Conservation (phyloP, 2,797 vertebrate genomes). For the Manis crassicaudata region DNA sequence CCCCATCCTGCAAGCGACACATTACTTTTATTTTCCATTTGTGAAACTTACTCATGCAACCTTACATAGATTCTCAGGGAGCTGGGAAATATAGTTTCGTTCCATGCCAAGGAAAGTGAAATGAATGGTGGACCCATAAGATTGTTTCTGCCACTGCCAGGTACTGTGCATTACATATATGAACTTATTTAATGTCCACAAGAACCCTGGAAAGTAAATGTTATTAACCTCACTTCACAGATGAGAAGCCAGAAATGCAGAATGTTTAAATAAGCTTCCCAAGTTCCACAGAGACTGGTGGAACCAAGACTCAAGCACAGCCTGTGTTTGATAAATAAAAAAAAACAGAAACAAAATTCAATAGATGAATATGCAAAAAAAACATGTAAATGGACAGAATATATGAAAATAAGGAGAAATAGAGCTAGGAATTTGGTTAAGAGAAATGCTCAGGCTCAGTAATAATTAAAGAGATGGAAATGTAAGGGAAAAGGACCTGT, state of each 20-base stretch:
- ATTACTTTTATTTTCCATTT: neutral
- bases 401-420: neutral
- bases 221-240: neutral
- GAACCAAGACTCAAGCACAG: neutral
- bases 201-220: neutral
- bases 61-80: neutral
- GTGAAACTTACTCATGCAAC: neutral
- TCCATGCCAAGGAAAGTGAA: constrained; percentile 19
- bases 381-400: neutral
- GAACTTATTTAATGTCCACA: neutral
- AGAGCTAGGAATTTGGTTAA: neutral
- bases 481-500: neutral
- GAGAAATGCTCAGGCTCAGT: constrained; percentile 6
- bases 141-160: neutral
- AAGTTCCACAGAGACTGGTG: neutral
- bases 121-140: neutral
- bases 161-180: neutral
- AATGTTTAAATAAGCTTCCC: neutral
- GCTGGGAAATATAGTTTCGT: neutral
- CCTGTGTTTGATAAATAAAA: neutral
- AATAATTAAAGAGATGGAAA: neutral
- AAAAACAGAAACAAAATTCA: neutral
- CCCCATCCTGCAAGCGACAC: neutral
- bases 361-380: neutral
- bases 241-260: neutral